Percentiles rank a stretch among this genome's conserved stretches.
Evolutionary conservation across 2,113 vertebrate species (phyloP).

Genomic region (Canis aureus): DNA sequence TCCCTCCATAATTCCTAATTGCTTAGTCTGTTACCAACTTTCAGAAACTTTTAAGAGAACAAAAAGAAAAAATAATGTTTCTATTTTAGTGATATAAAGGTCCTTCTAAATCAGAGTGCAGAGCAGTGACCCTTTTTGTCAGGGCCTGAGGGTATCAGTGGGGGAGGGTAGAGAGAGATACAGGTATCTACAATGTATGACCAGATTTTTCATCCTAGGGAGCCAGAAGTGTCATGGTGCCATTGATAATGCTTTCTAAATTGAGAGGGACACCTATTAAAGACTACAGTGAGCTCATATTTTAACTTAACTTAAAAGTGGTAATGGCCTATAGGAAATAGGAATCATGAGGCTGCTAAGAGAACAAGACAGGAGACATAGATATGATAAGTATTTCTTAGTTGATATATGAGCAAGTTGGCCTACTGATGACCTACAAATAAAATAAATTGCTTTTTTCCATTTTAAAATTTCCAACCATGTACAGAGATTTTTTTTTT

Average conservation of each 20-base stretch:
- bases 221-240: background rate
- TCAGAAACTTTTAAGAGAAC: background rate
- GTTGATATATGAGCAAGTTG: background rate
- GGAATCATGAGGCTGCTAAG: background rate
- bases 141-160: background rate
- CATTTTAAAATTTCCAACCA: background rate
- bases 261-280: background rate
- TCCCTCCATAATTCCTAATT: background rate
- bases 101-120: background rate
- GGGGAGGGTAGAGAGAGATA: background rate
- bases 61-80: background rate
- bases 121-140: background rate
- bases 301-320: background rate
- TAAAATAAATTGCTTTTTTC: background rate
- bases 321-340: background rate
- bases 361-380: background rate
- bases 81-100: background rate
- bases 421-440: background rate
- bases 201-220: background rate
- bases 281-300: background rate
- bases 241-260: background rate
- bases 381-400: background rate
- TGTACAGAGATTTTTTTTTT: slow-evolving; percentile 1
- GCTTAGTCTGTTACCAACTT: background rate
- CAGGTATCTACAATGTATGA: background rate